Evolutionary conservation across 2,797 vertebrate species (phyloP).

Genomic region (Lophotriccus pileatus): DNA sequence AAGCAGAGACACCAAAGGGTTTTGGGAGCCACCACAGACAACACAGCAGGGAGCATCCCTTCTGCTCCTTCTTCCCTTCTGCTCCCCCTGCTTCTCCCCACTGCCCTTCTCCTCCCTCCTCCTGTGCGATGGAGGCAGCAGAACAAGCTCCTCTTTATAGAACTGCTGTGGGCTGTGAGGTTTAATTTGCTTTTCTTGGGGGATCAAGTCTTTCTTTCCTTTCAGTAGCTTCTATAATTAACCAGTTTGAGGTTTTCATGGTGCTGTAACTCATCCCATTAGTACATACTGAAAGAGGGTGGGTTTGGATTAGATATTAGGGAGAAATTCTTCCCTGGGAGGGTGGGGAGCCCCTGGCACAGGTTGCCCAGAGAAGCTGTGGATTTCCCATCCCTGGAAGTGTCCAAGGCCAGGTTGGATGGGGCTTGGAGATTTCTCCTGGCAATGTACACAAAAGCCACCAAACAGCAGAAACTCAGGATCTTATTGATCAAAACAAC

Average conservation of each 20-base stretch:
- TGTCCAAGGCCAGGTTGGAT: not conserved
- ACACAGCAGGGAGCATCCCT: not conserved
- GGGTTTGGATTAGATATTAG: not conserved
- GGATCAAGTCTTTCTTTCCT: not conserved
- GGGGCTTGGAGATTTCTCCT: not conserved
- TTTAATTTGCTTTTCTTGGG: not conserved
- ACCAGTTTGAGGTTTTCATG: not conserved
- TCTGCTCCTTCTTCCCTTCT: not conserved
- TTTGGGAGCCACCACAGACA: not conserved
- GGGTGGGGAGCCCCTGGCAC: not conserved
- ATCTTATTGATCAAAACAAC: not conserved
- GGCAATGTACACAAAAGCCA: not conserved
- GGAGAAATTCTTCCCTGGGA: not conserved
- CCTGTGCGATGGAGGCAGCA: not conserved
- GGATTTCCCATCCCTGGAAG: not conserved
- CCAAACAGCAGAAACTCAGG: not conserved
- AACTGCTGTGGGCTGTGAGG: not conserved
- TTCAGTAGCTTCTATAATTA: not conserved
- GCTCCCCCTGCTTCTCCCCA: not conserved
- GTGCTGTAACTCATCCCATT: not conserved
- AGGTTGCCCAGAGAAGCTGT: not conserved
- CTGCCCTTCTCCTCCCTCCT: not conserved
- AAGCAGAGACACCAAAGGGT: not conserved
- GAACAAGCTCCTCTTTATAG: not conserved
- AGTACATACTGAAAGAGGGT: not conserved